A percentile compares a stretch with the other conserved stretches of the same genome.
phyloP scores from a whole-genome alignment of 1,140 invertebrate genomes.

The Neodiprion lecontei region DNA sequence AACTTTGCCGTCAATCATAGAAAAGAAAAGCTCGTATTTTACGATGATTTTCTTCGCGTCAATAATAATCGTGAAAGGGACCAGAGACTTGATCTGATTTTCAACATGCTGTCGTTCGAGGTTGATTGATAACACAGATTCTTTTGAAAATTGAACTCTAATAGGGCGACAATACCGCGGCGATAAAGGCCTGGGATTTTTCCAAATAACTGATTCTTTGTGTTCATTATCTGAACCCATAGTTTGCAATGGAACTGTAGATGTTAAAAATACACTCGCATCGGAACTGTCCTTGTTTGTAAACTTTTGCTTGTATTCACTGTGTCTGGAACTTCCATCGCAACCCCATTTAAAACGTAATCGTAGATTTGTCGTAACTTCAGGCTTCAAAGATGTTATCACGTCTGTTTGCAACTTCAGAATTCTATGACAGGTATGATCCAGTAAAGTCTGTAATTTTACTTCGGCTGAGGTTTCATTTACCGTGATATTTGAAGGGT shows the following conservation, averaged over 20 bases:
- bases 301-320: constrained; percentile 31
- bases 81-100: constrained; percentile 28
- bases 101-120: constrained; percentile 25
- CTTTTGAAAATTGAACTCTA: constrained; percentile 24
- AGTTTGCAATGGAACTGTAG: constrained; percentile 33
- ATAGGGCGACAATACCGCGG: constrained; percentile 28
- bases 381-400: constrained; percentile 22
- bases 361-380: constrained; percentile 18
- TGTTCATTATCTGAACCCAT: constrained; percentile 3
- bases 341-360: constrained; percentile 24
- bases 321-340: constrained; percentile 22
- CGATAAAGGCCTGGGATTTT: constrained; percentile 31
- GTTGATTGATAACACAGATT: constrained; percentile 24
- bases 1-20: constrained; percentile 33
- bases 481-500: constrained; percentile 22
- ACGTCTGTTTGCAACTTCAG: constrained; percentile 24
- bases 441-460: constrained; percentile 27
- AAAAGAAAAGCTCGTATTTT: constrained; percentile 22
- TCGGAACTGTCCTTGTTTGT: constrained; percentile 21
- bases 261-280: constrained; percentile 32
- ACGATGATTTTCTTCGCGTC: constrained; percentile 14
- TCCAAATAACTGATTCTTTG: constrained; percentile 29
- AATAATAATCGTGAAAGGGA: constrained; percentile 21
- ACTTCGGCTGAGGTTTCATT: constrained; percentile 29
- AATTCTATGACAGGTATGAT: constrained; percentile 30